A percentile compares a stretch with the other conserved stretches of the same genome.
Conservation (phyloP, 2,113 vertebrate genomes). For the Oreotrochilus melanogaster region DNA sequence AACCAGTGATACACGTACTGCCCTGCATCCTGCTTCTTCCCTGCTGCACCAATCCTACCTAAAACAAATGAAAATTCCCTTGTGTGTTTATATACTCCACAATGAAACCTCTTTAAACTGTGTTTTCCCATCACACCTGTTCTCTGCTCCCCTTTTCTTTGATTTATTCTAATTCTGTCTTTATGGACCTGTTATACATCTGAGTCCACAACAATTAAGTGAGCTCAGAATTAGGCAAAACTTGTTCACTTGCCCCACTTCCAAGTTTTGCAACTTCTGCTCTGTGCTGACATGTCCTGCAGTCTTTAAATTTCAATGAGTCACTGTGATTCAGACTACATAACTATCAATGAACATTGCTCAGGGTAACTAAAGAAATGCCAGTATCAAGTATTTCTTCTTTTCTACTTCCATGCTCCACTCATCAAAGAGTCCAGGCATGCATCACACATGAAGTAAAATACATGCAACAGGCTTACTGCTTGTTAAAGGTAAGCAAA, state of each 20-base stretch:
- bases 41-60: not conserved
- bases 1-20: not conserved
- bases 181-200: not conserved
- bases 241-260: not conserved
- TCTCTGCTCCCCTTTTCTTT: not conserved
- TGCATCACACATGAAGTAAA: not conserved
- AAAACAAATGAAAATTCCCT: not conserved
- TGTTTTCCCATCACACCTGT: not conserved
- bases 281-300: not conserved
- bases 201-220: rapidly evolving
- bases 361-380: not conserved
- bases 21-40: not conserved
- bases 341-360: not conserved
- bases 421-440: not conserved
- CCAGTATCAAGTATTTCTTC: not conserved
- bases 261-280: not conserved
- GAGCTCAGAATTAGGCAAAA: not conserved
- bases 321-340: not conserved
- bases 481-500: not conserved
- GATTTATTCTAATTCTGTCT: not conserved
- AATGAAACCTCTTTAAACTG: not conserved
- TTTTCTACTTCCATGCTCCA: not conserved
- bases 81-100: not conserved
- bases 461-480: not conserved
- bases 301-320: not conserved